Evolutionary conservation across 2,888 invertebrate genomes (phyloP).

Genomic region (Serripes groenlandicus): DNA sequence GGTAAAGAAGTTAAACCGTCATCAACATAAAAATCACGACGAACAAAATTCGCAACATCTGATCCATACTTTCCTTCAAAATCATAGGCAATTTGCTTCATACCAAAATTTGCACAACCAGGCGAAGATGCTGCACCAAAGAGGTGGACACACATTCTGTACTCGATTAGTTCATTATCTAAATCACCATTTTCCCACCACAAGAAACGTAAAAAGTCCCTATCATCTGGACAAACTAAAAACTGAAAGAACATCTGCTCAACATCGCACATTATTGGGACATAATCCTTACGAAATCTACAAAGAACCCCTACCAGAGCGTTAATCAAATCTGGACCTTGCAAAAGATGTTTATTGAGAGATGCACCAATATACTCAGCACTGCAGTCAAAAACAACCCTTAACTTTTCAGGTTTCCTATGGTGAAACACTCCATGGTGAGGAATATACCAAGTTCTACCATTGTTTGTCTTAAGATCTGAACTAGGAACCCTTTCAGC

Average conservation of each 20-base stretch:
- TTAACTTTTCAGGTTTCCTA: constrained; percentile 35
- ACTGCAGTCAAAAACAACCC: constrained; percentile 60
- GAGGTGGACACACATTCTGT: neutral
- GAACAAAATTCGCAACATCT: constrained; percentile 23
- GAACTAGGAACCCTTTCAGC: constrained; percentile 23
- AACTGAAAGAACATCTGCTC: neutral
- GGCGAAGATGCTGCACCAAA: constrained; percentile 61
- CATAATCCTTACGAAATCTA: constrained; percentile 22
- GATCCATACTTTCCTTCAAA: constrained; percentile 26
- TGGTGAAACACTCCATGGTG: constrained; percentile 38
- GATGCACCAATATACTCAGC: constrained; percentile 11
- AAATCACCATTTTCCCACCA: neutral
- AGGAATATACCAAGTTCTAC: constrained; percentile 35
- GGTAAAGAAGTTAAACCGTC: constrained; percentile 37
- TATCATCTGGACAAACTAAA: neutral
- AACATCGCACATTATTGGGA: neutral
- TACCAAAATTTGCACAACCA: constrained; percentile 49
- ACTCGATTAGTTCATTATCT: neutral
- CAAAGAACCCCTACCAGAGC: constrained; percentile 62
- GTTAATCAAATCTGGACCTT: constrained; percentile 67
- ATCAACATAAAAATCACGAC: constrained; percentile 42
- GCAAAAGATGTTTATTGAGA: constrained; percentile 49
- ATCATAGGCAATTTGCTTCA: constrained; percentile 20
- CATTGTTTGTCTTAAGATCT: neutral
- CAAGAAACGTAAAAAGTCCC: neutral